Conservation (phyloP, 2,888 invertebrate species). For the Eupithecia centaureata region DNA sequence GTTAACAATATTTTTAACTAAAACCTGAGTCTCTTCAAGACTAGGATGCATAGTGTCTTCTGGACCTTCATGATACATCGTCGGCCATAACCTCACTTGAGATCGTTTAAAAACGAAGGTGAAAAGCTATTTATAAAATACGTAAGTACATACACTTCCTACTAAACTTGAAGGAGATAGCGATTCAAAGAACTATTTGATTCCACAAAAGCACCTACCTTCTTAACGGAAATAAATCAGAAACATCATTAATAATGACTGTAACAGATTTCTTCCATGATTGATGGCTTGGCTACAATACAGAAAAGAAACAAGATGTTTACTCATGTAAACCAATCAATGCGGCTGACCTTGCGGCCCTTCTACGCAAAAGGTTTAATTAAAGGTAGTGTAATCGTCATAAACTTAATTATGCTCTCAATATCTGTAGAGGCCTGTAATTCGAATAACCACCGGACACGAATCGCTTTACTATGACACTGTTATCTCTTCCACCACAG, state of each 20-base stretch:
- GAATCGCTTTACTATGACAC: background rate
- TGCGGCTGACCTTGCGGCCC: conserved; percentile 9
- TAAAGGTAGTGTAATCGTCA: background rate
- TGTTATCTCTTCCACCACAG: too few species aligned
- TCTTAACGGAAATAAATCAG: background rate
- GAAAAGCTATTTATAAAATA: background rate
- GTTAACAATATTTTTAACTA: too few species aligned
- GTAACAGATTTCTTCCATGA: background rate
- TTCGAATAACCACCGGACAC: background rate
- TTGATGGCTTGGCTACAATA: conserved; percentile 1
- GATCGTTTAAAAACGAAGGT: background rate
- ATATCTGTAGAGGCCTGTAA: background rate
- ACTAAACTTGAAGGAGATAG: background rate
- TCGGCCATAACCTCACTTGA: background rate
- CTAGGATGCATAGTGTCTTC: too few species aligned
- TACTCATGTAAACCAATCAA: background rate
- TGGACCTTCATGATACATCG: background rate
- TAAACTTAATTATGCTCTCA: background rate
- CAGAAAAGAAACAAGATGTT: conserved; percentile 9
- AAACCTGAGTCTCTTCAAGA: background rate
- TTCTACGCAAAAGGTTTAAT: conserved; percentile 7
- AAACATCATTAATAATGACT: background rate
- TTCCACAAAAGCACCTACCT: background rate
- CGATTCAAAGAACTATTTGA: background rate
- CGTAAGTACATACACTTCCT: too few species aligned